Evolutionary conservation across 1,140 invertebrate species (phyloP).

Genomic region (Eumaeus atala): DNA sequence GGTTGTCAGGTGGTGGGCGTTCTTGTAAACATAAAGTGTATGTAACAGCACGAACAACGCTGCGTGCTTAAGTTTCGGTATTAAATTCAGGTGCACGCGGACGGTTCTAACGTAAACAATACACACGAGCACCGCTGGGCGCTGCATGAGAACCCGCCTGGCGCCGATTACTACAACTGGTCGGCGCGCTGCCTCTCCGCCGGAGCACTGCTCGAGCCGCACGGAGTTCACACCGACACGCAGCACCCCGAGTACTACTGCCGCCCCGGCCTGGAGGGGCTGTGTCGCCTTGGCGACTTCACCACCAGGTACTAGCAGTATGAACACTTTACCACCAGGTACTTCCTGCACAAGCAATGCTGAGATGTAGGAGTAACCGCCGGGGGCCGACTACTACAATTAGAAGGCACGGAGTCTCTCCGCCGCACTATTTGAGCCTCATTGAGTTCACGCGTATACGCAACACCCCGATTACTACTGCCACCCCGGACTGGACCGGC

Average conservation of each 20-base stretch:
- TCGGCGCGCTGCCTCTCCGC: slow-evolving; percentile 87
- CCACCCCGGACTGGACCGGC: slow-evolving; percentile 66
- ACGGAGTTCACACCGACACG: slow-evolving; percentile 77
- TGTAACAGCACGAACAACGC: neutral
- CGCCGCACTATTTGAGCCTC: slow-evolving; percentile 87
- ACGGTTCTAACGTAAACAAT: slow-evolving; percentile 87
- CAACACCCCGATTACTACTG: slow-evolving; percentile 74
- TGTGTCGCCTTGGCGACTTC: slow-evolving; percentile 81
- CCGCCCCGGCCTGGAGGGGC: slow-evolving; percentile 68
- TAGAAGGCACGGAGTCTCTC: slow-evolving; percentile 90
- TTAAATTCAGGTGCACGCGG: slow-evolving; percentile 81
- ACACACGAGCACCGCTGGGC: slow-evolving; percentile 85
- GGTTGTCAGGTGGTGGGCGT: no score
- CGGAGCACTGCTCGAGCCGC: slow-evolving; percentile 87
- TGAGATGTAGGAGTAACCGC: slow-evolving; percentile 78
- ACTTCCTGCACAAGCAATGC: slow-evolving; percentile 85
- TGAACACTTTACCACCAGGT: slow-evolving; percentile 87
- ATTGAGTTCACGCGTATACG: slow-evolving; percentile 77
- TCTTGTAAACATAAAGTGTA: no score
- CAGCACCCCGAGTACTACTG: slow-evolving; percentile 74
- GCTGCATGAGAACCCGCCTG: slow-evolving; percentile 75
- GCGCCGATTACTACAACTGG: slow-evolving; percentile 93
- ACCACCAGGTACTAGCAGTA: slow-evolving; percentile 76
- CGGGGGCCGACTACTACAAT: slow-evolving; percentile 88
- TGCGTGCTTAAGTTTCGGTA: neutral